Conservation (phyloP, 30 jellyfish, hydroid and myxozoan genomes). For the Hydractinia symbiolongicarpus region DNA sequence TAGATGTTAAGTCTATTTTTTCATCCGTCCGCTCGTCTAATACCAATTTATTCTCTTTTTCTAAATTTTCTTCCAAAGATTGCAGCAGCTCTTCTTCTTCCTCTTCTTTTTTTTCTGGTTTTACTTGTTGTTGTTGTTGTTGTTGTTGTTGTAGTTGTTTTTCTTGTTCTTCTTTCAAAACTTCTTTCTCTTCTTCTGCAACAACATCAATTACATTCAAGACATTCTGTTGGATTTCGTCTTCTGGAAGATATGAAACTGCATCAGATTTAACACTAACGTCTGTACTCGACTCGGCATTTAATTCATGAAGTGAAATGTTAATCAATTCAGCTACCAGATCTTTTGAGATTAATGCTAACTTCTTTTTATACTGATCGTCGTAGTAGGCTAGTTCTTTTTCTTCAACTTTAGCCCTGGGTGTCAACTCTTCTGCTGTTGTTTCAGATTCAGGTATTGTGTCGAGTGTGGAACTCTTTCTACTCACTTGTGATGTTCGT, state of each 20-base stretch:
- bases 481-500: slow-evolving; percentile 23
- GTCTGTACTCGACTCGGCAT: too few relatives aligned
- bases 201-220: too few relatives aligned
- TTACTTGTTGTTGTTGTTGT: too few relatives aligned
- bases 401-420: background rate
- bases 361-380: background rate
- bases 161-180: too few relatives aligned
- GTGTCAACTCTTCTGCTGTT: too few relatives aligned
- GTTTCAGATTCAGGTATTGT: slow-evolving; percentile 18
- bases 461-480: slow-evolving; percentile 18
- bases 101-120: background rate
- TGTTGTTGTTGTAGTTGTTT: too few relatives aligned
- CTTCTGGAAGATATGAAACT: too few relatives aligned
- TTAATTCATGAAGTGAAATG: background rate
- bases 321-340: background rate
- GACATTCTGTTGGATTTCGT: too few relatives aligned
- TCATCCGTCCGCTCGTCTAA: too few relatives aligned
- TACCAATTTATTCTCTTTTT: background rate
- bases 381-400: background rate
- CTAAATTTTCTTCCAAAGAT: slow-evolving; percentile 5
- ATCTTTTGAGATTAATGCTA: slow-evolving; percentile 10
- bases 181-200: too few relatives aligned
- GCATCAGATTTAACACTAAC: too few relatives aligned
- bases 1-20: too few relatives aligned
- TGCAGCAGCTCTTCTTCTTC: slow-evolving; percentile 9